Evolutionary conservation across 2,888 invertebrate genomes (phyloP), one percentile per base, ranked within the genome.

Genomic region (Mellilla xanthometata): DNA sequence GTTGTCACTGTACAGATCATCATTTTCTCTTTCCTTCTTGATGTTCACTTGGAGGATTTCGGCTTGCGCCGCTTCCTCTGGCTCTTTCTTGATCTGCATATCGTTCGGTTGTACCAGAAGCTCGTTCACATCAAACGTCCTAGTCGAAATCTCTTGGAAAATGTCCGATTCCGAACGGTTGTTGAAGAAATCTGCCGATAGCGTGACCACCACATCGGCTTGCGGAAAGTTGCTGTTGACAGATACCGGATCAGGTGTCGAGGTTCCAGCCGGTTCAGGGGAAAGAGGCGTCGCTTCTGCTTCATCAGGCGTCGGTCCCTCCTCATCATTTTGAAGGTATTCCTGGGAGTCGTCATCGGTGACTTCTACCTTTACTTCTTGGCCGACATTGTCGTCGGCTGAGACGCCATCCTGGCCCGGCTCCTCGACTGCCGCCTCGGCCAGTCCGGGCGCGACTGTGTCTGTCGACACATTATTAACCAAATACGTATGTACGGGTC

Each of bases 71-170:
- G 31, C 49, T 8, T 60, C 68, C 45, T 72, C 63, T 1, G 71
- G 61, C 28, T 89, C 88, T 24, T 72, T 76, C 29, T 89, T 87
- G 22, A 89, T 83, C 62, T 81, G 81, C 88, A 88, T 87, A 6
- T 76, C 76, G 62, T 72, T 58, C 1, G 84, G 78, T 39, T 65
- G 70, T 1, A 84, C 68, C 13, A 90, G 59, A 12, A 90, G 76
- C 41, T 89, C 89, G 61, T 81, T 86, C 7, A 89, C 90, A 49
- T 90, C 90, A 50, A 90, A 90, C 0, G 86, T 79, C 15, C 89
- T 59, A 2, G 75, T 68, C 8, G 81, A 79, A 59, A 89, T 78
- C 60, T 88, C 89, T 6, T 79, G 70, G 56, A 89, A 84, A 24
- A 88, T 70, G 46, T 89, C 87, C 1, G 76, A 62, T 54, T 85